Base-by-base conservation (phyloP, 1,140 invertebrate genomes). In the Bombus waltoni region DNA sequence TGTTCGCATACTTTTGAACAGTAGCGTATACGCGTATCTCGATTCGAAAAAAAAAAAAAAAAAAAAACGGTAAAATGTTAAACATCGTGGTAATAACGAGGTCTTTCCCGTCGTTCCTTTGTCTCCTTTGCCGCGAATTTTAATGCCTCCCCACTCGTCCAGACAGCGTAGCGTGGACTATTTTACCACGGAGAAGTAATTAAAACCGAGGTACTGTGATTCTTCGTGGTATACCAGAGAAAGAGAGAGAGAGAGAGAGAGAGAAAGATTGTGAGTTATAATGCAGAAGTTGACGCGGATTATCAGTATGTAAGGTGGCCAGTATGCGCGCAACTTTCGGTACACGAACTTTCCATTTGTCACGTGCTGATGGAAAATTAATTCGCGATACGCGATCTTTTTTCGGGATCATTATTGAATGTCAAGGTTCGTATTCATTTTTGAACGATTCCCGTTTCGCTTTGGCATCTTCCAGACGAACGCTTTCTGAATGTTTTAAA, bases 181-280 rank as follows among this genome's bases (percentile, higher is more conserved):
- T 77, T 88, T 87, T 72, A 87, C 66, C 57, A 42, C 72, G 25
- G 18, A n/a, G 35, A 79, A 87, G 85, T 82, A 87, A 88, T 88
- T 88, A 88, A 68, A 87, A 87, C 66, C 57, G 59, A 53, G 74
- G 57, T 70, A 28, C 42, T 18, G 72, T 73, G 57, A 32, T 15
- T 87, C 71, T 72, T 47, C 79, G 25, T 77, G 81, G 25, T 40
- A 53, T 76, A 76, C 32, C 0, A 9, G 57, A 81, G 32, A 62
- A 9, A n/a, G 44, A 81, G 35, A 62, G 0, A 62, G 0, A 62
- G 57, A 28, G 10, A 68, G 3, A 62, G 25, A 28, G 57, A 3
- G 28, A 11, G 3, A 62, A 18, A 15, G 15, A 68, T 53, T 53
- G 32, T n/a, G 42, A 3, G 32, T 47, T 79, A 47, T 79, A 79